Evolutionary conservation across 2,797 vertebrate species (phyloP).

Genomic region (Falco cherrug): DNA sequence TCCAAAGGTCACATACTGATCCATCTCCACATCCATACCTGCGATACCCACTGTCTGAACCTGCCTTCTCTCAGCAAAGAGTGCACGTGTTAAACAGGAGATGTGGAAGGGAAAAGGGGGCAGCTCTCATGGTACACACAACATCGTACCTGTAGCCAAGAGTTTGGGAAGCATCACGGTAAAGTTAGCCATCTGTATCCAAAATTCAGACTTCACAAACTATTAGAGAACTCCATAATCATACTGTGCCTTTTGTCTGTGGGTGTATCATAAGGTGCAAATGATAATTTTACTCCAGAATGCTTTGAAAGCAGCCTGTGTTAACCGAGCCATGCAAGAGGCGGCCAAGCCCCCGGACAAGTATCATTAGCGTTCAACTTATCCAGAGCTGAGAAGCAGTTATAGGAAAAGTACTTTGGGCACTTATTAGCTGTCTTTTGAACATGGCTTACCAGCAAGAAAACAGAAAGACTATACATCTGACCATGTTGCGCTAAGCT

Average conservation of each 20-base stretch:
- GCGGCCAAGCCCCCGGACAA: not conserved
- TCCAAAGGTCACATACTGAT: not conserved
- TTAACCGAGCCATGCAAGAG: not conserved
- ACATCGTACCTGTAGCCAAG: not conserved
- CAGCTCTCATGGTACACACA: not conserved
- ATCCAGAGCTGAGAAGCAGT: not conserved
- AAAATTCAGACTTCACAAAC: not conserved
- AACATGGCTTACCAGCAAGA: not conserved
- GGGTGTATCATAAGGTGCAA: not conserved
- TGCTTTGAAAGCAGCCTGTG: not conserved
- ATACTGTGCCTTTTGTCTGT: fast-evolving
- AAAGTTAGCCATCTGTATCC: not conserved
- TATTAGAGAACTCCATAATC: not conserved
- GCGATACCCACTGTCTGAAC: not conserved
- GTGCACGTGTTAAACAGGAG: not conserved
- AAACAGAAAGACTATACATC: not conserved
- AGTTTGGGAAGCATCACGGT: not conserved
- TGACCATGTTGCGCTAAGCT: not conserved
- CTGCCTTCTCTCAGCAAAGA: not conserved
- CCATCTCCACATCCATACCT: not conserved
- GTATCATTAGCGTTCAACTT: not conserved
- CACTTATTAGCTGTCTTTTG: not conserved
- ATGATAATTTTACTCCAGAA: not conserved
- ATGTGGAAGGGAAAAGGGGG: not conserved
- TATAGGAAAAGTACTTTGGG: not conserved